Percentiles rank a stretch among this genome's conserved stretches.
These are phyloP conservation scores for Arctia plantaginis DNA, from an alignment of 2,888 invertebrate species.

Conservation along the genomic window DNA sequence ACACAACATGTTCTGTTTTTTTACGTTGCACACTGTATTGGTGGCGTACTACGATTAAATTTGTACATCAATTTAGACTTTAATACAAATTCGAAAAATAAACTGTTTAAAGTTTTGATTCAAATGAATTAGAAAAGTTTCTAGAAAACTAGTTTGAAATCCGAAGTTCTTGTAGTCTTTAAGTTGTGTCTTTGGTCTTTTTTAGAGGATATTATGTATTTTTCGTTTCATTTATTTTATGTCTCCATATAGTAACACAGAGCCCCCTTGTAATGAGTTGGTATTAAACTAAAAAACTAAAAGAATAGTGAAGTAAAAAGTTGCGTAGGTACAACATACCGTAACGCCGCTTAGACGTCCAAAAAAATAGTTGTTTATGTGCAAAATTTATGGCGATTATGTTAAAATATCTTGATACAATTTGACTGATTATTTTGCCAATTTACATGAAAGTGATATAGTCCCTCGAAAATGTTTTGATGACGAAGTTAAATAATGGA, in stretches of 20 bases:
- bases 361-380: no score
- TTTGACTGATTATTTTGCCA: no score
- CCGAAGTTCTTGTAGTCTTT: not conserved
- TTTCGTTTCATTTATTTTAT: no score
- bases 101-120: not conserved
- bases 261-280: no score
- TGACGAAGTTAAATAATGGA: not conserved
- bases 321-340: no score
- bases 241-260: no score
- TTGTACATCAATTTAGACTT: not conserved
- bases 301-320: no score
- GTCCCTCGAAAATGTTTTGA: not conserved
- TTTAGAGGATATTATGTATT: not conserved
- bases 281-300: no score
- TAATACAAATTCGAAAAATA: not conserved
- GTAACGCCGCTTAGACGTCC: no score
- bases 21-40: not conserved
- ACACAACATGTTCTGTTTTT: not conserved
- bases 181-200: not conserved
- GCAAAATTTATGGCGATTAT: no score
- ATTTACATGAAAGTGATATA: no score
- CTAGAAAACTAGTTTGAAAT: not conserved
- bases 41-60: not conserved
- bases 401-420: no score
- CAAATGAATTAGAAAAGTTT: not conserved